A percentile compares a stretch with the other conserved stretches of the same genome.
These are phyloP conservation scores for Wiebesia pumilae DNA, from an alignment of 1,140 invertebrate genomes.

Conservation along the genomic window DNA sequence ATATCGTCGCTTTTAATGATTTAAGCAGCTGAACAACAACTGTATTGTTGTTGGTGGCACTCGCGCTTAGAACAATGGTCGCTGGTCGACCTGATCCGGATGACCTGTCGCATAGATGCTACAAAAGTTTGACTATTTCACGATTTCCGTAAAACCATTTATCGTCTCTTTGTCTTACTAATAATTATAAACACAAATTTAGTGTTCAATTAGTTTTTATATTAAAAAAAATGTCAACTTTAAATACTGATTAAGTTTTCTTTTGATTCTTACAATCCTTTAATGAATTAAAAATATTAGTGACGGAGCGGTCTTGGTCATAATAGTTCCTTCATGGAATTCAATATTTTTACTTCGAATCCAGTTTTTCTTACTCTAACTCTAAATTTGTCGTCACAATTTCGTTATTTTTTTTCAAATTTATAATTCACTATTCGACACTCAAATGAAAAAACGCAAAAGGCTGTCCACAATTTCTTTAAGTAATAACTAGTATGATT, in stretches of 20 bases:
- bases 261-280: not conserved
- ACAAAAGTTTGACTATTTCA: not conserved
- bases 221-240: not conserved
- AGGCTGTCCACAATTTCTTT: not conserved
- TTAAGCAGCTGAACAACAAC: not conserved
- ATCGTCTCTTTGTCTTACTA: not conserved
- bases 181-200: not conserved
- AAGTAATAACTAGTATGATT: not conserved
- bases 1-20: not conserved
- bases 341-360: not conserved
- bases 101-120: not conserved
- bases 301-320: not conserved
- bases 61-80: not conserved
- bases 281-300: not conserved
- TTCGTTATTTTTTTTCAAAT: not conserved
- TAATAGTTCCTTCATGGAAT: not conserved
- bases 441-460: too few relatives aligned
- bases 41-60: not conserved
- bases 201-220: not conserved
- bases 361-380: not conserved
- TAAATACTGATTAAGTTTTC: not conserved
- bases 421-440: not conserved
- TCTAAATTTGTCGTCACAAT: not conserved
- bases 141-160: not conserved
- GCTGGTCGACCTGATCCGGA: not conserved